Percentiles rank a stretch among this genome's conserved stretches.
Conservation (phyloP, 2,797 vertebrate species). For the Sciurus carolinensis region DNA sequence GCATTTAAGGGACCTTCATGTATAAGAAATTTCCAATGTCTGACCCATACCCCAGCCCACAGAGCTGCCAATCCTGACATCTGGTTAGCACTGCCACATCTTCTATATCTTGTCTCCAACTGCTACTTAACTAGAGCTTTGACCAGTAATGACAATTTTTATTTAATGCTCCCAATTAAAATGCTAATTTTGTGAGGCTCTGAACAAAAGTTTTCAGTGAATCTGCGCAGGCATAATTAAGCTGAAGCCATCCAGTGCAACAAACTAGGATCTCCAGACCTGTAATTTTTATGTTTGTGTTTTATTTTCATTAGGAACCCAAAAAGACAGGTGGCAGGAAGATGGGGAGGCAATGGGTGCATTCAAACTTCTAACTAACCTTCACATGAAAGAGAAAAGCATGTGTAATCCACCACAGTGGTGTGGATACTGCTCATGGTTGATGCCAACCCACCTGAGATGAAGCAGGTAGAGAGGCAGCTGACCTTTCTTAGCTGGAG, state of each 20-base stretch:
- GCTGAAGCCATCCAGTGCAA: neutral
- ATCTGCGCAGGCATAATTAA: neutral
- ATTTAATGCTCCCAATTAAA: conserved; percentile 37
- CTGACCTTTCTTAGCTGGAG: neutral
- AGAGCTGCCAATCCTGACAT: neutral
- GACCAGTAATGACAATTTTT: neutral
- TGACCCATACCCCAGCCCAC: neutral
- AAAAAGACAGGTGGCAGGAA: neutral
- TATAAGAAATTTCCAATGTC: neutral
- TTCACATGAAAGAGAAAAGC: neutral
- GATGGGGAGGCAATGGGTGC: neutral
- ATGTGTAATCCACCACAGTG: too few species aligned
- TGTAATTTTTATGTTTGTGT: neutral
- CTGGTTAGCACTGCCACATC: neutral
- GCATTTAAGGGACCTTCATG: neutral
- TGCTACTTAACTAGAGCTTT: neutral
- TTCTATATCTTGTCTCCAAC: neutral
- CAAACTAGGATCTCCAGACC: neutral
- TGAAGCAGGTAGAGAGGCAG: neutral
- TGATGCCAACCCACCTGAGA: too few species aligned
- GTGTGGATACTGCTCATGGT: neutral
- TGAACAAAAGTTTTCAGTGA: conserved; percentile 50
- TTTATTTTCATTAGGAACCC: neutral
- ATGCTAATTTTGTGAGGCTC: conserved; percentile 37
- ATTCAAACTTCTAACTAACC: neutral